A percentile compares a stretch with the other conserved stretches of the same genome.
phyloP scores from a whole-genome alignment of 2,797 vertebrate species.

The Emydoidea blandingii region DNA sequence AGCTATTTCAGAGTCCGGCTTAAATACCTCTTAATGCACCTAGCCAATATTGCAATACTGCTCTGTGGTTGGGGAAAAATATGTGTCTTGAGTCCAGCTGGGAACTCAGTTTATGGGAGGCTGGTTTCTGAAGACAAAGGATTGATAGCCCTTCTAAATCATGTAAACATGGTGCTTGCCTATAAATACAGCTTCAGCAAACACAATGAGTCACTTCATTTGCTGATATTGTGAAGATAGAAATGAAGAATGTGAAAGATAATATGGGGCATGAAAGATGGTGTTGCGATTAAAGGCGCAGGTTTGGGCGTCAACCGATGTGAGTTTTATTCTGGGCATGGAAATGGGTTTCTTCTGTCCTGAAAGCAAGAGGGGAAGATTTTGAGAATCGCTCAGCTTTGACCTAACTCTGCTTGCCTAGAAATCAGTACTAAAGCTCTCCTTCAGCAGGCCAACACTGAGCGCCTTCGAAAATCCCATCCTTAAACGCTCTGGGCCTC shows the following conservation, averaged over 20 bases:
- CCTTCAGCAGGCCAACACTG: background rate
- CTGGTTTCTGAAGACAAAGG: background rate
- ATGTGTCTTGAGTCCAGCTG: background rate
- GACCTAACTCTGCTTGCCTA: background rate
- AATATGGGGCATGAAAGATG: background rate
- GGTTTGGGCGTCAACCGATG: background rate
- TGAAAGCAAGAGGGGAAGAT: background rate
- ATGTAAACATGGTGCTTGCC: background rate
- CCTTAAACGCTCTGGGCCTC: background rate
- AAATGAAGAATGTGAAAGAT: background rate
- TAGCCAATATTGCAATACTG: background rate
- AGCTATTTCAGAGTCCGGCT: background rate
- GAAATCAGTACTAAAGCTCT: constrained; percentile 1
- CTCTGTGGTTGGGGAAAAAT: background rate
- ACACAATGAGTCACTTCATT: background rate
- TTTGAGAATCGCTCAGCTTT: background rate
- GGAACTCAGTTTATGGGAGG: background rate
- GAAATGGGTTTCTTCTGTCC: background rate
- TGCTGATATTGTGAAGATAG: background rate
- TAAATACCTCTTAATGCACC: background rate
- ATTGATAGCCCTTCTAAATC: background rate
- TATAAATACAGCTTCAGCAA: background rate
- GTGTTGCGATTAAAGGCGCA: background rate
- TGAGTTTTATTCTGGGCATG: background rate
- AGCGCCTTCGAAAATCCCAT: constrained; percentile 2